Conservation (phyloP, 1,140 invertebrate species). For the Macrosteles quadrilineatus region DNA sequence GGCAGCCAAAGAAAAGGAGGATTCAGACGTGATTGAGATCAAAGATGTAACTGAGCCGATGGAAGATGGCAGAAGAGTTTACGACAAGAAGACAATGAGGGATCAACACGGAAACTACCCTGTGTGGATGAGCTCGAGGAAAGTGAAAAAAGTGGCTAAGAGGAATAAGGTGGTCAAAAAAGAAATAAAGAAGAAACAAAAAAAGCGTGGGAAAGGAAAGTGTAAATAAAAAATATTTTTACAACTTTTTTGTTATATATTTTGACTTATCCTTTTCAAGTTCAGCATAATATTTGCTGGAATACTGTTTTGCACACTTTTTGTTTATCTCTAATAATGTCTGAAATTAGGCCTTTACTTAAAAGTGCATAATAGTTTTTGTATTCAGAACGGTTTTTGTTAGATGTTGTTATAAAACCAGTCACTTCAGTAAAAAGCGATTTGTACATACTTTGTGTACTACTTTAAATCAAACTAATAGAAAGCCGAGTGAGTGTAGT, state of each 20-base stretch:
- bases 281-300: background rate
- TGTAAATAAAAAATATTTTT: slow-evolving; percentile 16
- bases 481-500: no score
- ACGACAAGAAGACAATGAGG: slow-evolving; percentile 41
- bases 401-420: no score
- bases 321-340: background rate
- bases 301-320: background rate
- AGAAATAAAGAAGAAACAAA: slow-evolving; percentile 30
- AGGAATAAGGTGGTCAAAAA: slow-evolving; percentile 29
- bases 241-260: background rate
- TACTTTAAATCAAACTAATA: no score
- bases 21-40: background rate
- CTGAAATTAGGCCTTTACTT: background rate
- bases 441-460: no score
- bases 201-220: slow-evolving; percentile 23
- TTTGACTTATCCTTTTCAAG: no score
- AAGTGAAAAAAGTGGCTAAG: slow-evolving; percentile 35
- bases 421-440: no score
- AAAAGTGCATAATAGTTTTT: background rate
- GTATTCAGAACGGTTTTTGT: no score
- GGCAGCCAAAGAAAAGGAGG: background rate
- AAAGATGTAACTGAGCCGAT: slow-evolving; percentile 6
- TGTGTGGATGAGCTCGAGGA: slow-evolving; percentile 30
- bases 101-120: slow-evolving; percentile 44
- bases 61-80: slow-evolving; percentile 30